These are phyloP conservation scores for Trimorus sp. DNA, from an alignment of 2,888 invertebrate species.

Conservation along the genomic window DNA sequence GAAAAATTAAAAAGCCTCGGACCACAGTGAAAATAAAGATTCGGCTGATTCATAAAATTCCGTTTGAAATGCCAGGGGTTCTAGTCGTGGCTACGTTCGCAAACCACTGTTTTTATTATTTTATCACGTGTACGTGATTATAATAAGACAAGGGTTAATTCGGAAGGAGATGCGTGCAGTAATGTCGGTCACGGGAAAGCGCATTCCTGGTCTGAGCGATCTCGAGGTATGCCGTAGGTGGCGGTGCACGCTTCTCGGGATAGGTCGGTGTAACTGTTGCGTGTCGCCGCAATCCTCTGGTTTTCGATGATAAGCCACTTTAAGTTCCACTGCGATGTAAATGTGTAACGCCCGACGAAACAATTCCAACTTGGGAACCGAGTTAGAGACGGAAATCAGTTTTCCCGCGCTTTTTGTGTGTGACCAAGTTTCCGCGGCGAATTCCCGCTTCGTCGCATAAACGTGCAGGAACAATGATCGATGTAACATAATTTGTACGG, in stretches of 20 bases:
- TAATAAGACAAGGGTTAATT: constrained; percentile 34
- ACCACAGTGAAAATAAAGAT: too few relatives aligned
- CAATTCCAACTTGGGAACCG: constrained; percentile 48
- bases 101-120: background rate
- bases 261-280: constrained; percentile 50
- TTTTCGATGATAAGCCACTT: constrained; percentile 56
- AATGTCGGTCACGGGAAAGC: constrained; percentile 49
- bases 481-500: too few relatives aligned
- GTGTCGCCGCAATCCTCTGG: constrained; percentile 48
- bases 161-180: constrained; percentile 39
- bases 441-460: too few relatives aligned
- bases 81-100: background rate
- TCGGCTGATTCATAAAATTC: too few relatives aligned
- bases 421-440: too few relatives aligned
- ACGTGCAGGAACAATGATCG: too few relatives aligned
- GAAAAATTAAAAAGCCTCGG: too few relatives aligned
- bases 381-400: constrained; percentile 37
- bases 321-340: constrained; percentile 43
- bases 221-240: constrained; percentile 33
- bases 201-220: constrained; percentile 45
- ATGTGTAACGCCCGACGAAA: constrained; percentile 48
- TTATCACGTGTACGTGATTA: constrained; percentile 5
- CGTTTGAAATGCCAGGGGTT: background rate
- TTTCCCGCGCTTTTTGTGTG: too few relatives aligned
- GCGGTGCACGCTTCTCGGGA: constrained; percentile 28